Conservation (phyloP, 2,888 invertebrate genomes). For the Leptarthrus brevirostris region DNA sequence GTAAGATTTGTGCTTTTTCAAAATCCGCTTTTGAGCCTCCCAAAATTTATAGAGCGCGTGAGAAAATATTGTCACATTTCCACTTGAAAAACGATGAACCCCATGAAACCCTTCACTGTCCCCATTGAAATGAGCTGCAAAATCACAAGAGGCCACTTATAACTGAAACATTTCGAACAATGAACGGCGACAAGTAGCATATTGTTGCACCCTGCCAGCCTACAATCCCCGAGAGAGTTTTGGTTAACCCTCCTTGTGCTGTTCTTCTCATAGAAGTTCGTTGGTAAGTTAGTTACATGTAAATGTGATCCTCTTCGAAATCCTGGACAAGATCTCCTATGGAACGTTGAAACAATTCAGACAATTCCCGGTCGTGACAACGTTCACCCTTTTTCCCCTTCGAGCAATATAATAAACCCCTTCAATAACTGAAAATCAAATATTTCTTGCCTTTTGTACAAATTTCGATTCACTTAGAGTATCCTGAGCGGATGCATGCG, state of each 20-base stretch:
- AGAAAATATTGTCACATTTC: constrained; percentile 13
- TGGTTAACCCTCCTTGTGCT: constrained; percentile 2
- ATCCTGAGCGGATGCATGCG: constrained; percentile 34
- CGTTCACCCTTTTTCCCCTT: no score
- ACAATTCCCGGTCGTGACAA: background rate
- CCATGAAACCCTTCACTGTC: constrained; percentile 22
- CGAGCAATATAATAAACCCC: background rate
- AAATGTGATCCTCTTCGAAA: constrained; percentile 14
- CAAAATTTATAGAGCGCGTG: no score
- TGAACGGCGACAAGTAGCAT: constrained; percentile 39
- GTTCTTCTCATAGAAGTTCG: background rate
- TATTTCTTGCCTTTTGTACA: background rate
- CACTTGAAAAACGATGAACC: constrained; percentile 14
- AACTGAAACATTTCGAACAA: constrained; percentile 30
- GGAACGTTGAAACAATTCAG: background rate
- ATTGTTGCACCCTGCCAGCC: background rate
- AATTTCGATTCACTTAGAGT: background rate
- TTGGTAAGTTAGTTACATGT: constrained; percentile 15
- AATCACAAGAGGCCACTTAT: constrained; percentile 35
- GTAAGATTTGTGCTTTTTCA: no score
- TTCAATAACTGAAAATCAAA: background rate
- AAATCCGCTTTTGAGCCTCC: no score
- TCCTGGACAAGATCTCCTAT: background rate
- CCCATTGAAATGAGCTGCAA: constrained; percentile 13
- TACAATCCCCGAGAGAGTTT: constrained; percentile 12